These are phyloP conservation scores for Trachythela sp. DNA, from an alignment of 64 coral and sea anemone species.

Conservation along the genomic window DNA sequence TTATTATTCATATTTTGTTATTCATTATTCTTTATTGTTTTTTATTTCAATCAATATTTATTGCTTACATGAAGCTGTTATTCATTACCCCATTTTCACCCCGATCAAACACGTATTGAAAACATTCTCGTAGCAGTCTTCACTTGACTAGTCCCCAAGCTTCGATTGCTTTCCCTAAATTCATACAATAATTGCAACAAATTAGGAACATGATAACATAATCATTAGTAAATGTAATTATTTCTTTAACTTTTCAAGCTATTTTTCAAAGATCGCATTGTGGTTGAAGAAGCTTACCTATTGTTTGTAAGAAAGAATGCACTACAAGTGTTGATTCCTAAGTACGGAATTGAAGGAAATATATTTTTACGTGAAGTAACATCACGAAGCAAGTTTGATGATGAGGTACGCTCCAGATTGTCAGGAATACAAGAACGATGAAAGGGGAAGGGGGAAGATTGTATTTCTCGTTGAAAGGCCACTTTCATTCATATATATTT, in stretches of 20 bases:
- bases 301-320: constrained; percentile 96
- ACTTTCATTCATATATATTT: no score
- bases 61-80: no score
- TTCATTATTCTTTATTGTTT: no score
- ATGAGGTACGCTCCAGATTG: neutral
- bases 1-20: no score
- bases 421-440: no score
- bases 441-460: no score
- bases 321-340: constrained; percentile 85
- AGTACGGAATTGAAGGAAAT: constrained; percentile 92
- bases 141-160: no score
- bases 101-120: no score
- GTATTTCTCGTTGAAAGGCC: no score
- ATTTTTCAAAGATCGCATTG: constrained; percentile 70
- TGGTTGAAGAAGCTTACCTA: constrained; percentile 76
- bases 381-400: neutral
- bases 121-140: no score
- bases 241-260: constrained; percentile 35
- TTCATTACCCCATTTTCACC: no score
- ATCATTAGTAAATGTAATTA: neutral
- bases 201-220: neutral
- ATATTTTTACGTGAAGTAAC: constrained; percentile 49
- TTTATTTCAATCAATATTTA: no score
- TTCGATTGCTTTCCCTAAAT: neutral
- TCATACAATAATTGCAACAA: neutral